Percentiles rank a stretch among this genome's conserved stretches.
phyloP scores from a whole-genome alignment of 2,797 vertebrate species.

The Cryptoprocta ferox region DNA sequence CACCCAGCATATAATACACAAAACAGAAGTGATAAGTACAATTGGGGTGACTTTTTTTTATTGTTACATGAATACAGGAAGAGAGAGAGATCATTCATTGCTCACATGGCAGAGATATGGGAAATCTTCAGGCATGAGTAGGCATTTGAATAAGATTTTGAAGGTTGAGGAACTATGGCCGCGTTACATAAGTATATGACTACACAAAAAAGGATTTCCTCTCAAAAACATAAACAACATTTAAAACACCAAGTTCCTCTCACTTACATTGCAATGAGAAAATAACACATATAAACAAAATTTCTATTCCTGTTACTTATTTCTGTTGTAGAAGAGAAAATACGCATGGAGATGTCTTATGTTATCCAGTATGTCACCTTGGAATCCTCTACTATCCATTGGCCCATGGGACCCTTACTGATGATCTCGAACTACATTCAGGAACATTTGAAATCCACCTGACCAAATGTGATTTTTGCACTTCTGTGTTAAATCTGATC shows the following conservation, averaged over 20 bases:
- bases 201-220: neutral
- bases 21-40: neutral
- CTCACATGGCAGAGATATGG: neutral
- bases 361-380: neutral
- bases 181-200: neutral
- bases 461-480: constrained; percentile 60
- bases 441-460: constrained; percentile 49
- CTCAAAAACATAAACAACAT: neutral
- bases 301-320: neutral
- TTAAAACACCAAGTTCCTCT: neutral
- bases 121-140: neutral
- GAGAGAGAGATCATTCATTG: neutral
- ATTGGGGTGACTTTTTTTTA: neutral
- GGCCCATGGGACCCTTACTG: neutral
- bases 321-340: neutral
- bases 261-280: neutral
- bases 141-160: neutral
- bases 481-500: neutral
- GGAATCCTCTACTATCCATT: neutral
- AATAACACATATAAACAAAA: neutral
- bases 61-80: neutral
- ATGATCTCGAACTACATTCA: constrained; percentile 47
- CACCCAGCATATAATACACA: neutral
- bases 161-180: neutral
- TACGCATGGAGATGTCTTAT: neutral